Conservation (phyloP, 2,888 invertebrate species). For the Loripinus fragilis region DNA sequence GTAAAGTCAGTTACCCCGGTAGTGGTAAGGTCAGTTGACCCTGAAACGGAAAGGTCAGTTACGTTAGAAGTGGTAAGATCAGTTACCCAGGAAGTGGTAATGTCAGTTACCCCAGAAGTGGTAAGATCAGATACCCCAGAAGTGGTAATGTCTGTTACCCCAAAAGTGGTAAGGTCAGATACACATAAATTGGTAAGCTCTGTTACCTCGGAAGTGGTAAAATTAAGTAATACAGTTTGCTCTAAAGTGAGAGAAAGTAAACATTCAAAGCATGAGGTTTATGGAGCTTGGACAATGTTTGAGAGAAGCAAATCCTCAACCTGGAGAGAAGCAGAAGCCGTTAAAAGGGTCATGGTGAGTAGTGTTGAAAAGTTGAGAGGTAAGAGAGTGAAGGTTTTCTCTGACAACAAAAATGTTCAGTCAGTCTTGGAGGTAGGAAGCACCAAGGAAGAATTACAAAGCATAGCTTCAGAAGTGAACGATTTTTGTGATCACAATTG, state of each 20-base stretch:
- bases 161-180: too few species aligned
- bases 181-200: too few species aligned
- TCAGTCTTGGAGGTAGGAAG: conserved; percentile 10
- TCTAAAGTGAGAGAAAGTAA: background rate
- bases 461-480: background rate
- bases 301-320: conserved; percentile 14
- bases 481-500: background rate
- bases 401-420: conserved; percentile 22
- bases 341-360: background rate
- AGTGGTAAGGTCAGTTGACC: too few species aligned
- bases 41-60: too few species aligned
- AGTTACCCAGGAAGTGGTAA: too few species aligned
- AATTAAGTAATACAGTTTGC: background rate
- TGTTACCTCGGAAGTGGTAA: background rate
- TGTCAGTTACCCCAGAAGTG: too few species aligned
- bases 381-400: conserved; percentile 17
- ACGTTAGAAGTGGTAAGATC: too few species aligned
- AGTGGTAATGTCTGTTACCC: background rate
- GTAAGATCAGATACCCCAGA: background rate
- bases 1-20: too few species aligned
- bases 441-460: background rate
- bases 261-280: background rate
- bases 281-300: background rate
- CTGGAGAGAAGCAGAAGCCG: conserved; percentile 22
- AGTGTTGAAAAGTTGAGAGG: background rate